phyloP scores from a whole-genome alignment of 2,113 vertebrate species.

The Psittacula cyanocephala region DNA sequence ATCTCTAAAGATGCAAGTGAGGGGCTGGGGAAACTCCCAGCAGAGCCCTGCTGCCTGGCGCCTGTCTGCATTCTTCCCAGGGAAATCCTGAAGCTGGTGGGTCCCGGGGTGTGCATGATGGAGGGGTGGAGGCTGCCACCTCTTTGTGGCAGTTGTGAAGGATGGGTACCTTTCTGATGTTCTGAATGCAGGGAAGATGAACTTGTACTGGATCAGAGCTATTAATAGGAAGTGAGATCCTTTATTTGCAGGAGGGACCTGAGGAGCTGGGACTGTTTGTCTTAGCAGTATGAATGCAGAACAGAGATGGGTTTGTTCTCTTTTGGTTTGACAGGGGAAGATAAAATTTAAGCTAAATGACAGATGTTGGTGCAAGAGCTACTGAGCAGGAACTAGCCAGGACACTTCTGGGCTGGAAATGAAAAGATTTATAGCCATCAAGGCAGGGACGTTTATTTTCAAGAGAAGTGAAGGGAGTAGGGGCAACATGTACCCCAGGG shows the following conservation, averaged over 20 bases:
- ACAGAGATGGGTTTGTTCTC: neutral
- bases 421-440: neutral
- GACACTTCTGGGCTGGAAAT: neutral
- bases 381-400: neutral
- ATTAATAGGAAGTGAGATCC: rapidly evolving
- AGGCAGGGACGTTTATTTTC: neutral
- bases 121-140: neutral
- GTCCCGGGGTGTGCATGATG: neutral
- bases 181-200: neutral
- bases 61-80: constrained; percentile 57
- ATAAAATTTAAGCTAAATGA: neutral
- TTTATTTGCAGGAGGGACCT: neutral
- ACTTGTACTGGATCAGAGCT: neutral
- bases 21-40: neutral
- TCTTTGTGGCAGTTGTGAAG: neutral
- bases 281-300: neutral
- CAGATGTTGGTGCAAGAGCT: neutral
- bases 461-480: neutral
- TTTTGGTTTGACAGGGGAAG: neutral
- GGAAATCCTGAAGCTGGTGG: neutral
- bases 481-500: neutral
- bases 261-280: neutral
- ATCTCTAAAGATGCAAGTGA: constrained; percentile 38
- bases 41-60: constrained; percentile 49
- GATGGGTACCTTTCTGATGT: neutral